A percentile compares a stretch with the other conserved stretches of the same genome.
These are phyloP conservation scores for Ceratosolen fusciceps DNA, from an alignment of 1,140 invertebrate species.

Conservation along the genomic window DNA sequence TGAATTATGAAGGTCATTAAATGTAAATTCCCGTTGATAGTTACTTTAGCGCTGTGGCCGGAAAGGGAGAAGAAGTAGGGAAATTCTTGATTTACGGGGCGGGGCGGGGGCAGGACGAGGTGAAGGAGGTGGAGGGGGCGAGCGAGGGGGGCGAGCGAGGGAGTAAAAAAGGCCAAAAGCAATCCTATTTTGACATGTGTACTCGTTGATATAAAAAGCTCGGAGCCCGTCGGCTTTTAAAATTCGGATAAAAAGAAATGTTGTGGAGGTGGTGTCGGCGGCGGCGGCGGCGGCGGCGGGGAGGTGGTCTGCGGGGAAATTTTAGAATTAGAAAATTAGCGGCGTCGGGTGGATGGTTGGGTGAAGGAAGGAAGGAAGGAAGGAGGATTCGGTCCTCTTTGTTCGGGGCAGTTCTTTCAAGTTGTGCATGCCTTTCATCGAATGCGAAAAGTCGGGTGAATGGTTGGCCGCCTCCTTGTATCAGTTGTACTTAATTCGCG, in stretches of 20 bases:
- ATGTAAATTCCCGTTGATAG: neutral
- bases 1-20: neutral
- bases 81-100: conserved; percentile 46
- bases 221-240: neutral
- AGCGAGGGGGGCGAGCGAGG: neutral
- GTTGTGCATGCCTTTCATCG: conserved; percentile 54
- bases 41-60: neutral
- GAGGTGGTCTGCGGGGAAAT: too few species aligned
- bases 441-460: conserved; percentile 67
- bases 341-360: too few species aligned
- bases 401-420: conserved; percentile 63
- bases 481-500: conserved; percentile 71
- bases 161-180: conserved; percentile 9
- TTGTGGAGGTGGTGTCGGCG: neutral
- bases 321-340: too few species aligned
- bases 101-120: too few species aligned
- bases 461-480: conserved; percentile 56
- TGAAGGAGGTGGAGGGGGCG: too few species aligned
- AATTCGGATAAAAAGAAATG: neutral
- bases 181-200: neutral
- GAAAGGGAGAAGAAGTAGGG: neutral
- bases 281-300: neutral
- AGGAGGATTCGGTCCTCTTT: conserved; percentile 52
- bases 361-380: conserved; percentile 42
- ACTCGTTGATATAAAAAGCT: neutral